Conservation (phyloP, 2,888 invertebrate species). For the Acleris laterana region DNA sequence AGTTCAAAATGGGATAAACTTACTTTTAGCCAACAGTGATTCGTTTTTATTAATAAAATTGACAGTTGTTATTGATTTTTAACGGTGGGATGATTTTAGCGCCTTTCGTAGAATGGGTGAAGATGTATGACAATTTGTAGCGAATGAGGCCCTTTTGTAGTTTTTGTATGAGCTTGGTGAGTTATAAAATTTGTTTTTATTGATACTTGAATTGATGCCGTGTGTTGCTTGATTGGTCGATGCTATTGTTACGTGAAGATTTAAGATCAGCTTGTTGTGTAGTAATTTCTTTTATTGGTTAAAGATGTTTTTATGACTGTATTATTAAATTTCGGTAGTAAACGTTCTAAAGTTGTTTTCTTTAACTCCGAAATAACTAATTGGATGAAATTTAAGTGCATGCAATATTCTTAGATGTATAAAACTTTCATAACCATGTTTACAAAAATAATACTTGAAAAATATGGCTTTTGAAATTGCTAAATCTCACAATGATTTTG, state of each 20-base stretch:
- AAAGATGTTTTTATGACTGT: constrained; percentile 1
- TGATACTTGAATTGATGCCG: constrained; percentile 31
- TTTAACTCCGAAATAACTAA: too few relatives aligned
- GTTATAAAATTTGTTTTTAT: constrained; percentile 38
- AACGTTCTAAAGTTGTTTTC: background rate
- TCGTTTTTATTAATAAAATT: constrained; percentile 43
- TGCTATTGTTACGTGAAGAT: constrained; percentile 21
- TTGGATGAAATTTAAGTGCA: too few relatives aligned
- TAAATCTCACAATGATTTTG: too few relatives aligned
- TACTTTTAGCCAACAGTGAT: constrained; percentile 20
- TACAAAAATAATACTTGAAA: too few relatives aligned
- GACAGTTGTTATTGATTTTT: constrained; percentile 51
- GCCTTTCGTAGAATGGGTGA: constrained; percentile 64
- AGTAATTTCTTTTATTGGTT: constrained; percentile 30
- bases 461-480: too few relatives aligned
- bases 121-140: constrained; percentile 70
- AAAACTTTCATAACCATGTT: too few relatives aligned
- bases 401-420: too few relatives aligned
- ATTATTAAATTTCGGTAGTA: background rate
- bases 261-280: constrained; percentile 31
- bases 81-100: constrained; percentile 64
- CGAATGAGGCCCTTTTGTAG: constrained; percentile 60
- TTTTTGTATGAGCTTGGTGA: constrained; percentile 26
- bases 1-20: constrained; percentile 41
- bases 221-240: constrained; percentile 10